Evolutionary conservation across 2,888 invertebrate genomes (phyloP), one percentile per base, ranked within the genome.

Genomic region (Melinaea menophilus): DNA sequence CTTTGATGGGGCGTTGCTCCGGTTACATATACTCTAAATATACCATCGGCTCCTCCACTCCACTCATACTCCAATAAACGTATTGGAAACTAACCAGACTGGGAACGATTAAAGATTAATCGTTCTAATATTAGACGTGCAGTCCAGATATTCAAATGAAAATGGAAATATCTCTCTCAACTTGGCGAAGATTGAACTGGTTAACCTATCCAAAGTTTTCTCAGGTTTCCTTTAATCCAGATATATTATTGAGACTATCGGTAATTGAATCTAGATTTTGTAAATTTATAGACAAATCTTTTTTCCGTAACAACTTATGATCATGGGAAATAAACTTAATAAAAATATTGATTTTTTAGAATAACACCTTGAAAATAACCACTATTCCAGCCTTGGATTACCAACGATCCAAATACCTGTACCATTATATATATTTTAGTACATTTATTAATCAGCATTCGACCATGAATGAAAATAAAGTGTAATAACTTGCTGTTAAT

Each of bases 401-500:
- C 33, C 41, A 59, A 54, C 12, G 41, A 54, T 59, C 54, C 51
- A 54, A 41, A 51, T 59, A 57, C 33, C 34, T 47, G 47, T 41
- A 2, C 45, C 22, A 35, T 58, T 58, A 35, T 51, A 51, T 35
- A 51, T 37, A 37, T 59, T 54, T 59, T 59, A 59, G 41, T 35
- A 13, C 22, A 5, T 12, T 37, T 31, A 59, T 54, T 22, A 22
- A 22, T 22, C 22, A 22, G 22, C 22, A 22, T 22, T 22, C 22
- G 22, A 22, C 22, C 22, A 22, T 22, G 22, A 22, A 22, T 22
- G 22, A 22, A 22, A 22, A 22, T 22, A 22, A 22, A 22, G 22
- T 22, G 22, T 22, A 22, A 22, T 22, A 22, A 22, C 22, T 22
- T 22, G 22, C 22, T 22, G 22, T 37, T 37, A 7, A 37, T 37